Evolutionary conservation across 2,113 vertebrate species (phyloP), one percentile per base, ranked within the genome.

Genomic region (Lepidothrix coronata): DNA sequence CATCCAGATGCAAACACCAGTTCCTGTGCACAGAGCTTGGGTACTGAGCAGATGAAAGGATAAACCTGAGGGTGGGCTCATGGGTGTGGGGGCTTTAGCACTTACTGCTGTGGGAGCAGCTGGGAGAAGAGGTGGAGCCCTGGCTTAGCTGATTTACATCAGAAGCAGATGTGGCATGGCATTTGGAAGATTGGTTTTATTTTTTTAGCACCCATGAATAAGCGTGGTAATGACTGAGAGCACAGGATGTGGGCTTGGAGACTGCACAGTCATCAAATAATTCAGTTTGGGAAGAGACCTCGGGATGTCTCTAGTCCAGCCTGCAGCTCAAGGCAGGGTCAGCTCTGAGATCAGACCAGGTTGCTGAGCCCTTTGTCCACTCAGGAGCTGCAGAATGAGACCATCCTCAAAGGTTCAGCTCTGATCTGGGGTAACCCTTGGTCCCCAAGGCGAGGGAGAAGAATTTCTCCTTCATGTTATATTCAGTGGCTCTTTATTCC

Each of bases 161-260:
- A 71, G 57, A 35, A 81, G 61, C 25, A 90, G 79, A 72, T 68
- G 76, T 93, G 65, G 44, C 25, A 5, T 25, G 86, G 41, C 49
- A n/a, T 78, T 84, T 86, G 66, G 68, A 67, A 63, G 48, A 43
- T 1, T 12, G 11, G 76, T 71, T 46, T 77, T 77, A 23, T 81
- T 44, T 91, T 91, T 89, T 91, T 75, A 88, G 76, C 79, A 86
- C 48, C 57, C 31, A 1, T 88, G 78, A 88, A 92, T 71, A 91
- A 91, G 65, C 0, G 0, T 13, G 28, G 59, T 10, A 61, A 72
- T 46, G 85, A 77, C 63, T 57, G 76, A 90, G 63, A 93, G 41
- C 0, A 0, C 77, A 78, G 49, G 49, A 49, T 46, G 33, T 87
- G 70, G 54, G 43, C 57, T 92, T 63, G 22, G 73, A 89, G 61